Percentiles rank a stretch among this genome's conserved stretches.
These are phyloP conservation scores for Catharus bicknelli DNA, from an alignment of 2,113 vertebrate genomes.

Conservation along the genomic window DNA sequence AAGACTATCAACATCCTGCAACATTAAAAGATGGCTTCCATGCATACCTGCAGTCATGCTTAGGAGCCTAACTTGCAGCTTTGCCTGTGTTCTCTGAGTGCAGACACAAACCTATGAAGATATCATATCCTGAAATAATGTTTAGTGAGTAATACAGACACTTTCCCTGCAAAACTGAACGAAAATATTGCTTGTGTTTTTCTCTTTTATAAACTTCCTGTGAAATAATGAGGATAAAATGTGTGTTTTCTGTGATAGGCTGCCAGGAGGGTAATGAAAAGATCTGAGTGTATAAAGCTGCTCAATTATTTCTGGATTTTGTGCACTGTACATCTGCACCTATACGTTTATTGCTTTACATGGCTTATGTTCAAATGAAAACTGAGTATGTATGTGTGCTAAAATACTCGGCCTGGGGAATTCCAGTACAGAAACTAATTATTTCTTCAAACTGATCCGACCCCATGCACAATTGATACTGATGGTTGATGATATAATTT, in stretches of 20 bases:
- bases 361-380: neutral
- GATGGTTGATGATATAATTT: neutral
- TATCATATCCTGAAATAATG: neutral
- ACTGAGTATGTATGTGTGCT: neutral
- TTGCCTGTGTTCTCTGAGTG: neutral
- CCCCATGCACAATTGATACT: neutral
- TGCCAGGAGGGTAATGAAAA: neutral
- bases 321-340: neutral
- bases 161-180: neutral
- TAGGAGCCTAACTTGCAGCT: neutral
- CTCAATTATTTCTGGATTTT: constrained; percentile 6
- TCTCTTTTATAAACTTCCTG: neutral
- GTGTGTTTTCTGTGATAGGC: neutral
- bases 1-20: neutral
- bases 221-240: neutral
- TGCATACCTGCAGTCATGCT: neutral
- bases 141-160: neutral
- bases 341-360: neutral
- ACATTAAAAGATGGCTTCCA: neutral
- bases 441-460: constrained; percentile 3
- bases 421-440: constrained; percentile 11
- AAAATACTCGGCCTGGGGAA: neutral
- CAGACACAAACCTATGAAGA: neutral
- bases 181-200: neutral
- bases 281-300: neutral